A percentile compares a stretch with the other conserved stretches of the same genome.
These are phyloP conservation scores for Tenrec ecaudatus DNA, from an alignment of 2,113 vertebrate genomes.

Conservation along the genomic window DNA sequence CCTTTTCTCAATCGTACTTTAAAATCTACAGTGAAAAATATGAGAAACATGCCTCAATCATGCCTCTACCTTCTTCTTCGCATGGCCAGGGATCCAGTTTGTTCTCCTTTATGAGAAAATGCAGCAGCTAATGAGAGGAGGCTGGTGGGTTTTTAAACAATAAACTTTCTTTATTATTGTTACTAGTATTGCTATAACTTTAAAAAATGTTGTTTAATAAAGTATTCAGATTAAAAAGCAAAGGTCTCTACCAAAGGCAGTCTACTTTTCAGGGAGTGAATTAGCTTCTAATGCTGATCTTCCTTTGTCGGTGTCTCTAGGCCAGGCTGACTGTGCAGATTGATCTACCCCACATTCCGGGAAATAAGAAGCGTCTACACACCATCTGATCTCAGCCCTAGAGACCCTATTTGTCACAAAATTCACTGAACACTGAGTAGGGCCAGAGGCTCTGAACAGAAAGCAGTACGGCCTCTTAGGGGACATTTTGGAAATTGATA, in stretches of 20 bases:
- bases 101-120: too few relatives aligned
- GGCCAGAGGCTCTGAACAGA: not conserved
- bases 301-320: not conserved
- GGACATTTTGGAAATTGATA: not conserved
- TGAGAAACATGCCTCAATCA: not conserved
- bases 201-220: too few relatives aligned
- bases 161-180: not conserved
- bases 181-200: too few relatives aligned
- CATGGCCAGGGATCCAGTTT: not conserved
- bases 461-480: not conserved
- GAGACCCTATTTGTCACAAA: not conserved
- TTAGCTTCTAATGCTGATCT: not conserved
- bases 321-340: not conserved
- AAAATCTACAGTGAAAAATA: not conserved
- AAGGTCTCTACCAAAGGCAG: not conserved
- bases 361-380: not conserved
- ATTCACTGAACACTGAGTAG: not conserved
- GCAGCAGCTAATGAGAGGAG: too few relatives aligned
- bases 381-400: not conserved
- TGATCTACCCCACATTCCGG: not conserved
- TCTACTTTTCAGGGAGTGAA: not conserved
- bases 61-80: not conserved
- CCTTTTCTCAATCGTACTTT: too few relatives aligned
- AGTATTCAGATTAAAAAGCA: too few relatives aligned
- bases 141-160: not conserved